phyloP scores from a whole-genome alignment of 92 coral and sea anemone species.

The Epizoanthus scotinus region DNA sequence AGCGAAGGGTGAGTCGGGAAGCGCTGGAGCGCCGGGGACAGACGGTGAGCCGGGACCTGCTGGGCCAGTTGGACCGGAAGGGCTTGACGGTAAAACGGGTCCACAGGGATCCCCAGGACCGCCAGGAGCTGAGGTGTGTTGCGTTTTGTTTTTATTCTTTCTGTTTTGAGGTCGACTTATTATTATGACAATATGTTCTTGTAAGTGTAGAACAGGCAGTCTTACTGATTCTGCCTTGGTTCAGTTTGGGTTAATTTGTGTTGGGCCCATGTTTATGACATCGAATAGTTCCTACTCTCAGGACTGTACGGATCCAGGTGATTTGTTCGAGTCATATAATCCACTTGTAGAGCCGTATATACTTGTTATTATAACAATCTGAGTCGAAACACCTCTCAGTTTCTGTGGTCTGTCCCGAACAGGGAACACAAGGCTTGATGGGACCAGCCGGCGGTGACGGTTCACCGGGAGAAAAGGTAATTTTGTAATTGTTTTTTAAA shows the following conservation, averaged over 20 bases:
- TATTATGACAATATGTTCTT: not conserved
- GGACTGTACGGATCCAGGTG: too few species aligned
- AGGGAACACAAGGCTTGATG: slow-evolving; percentile 16
- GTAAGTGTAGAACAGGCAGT: too few species aligned
- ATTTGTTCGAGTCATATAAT: too few species aligned
- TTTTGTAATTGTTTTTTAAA: not conserved
- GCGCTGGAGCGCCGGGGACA: slow-evolving; percentile 17
- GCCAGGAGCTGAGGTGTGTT: slow-evolving; percentile 23
- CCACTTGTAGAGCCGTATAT: not conserved
- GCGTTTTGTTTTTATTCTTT: too few species aligned
- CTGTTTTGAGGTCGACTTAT: too few species aligned
- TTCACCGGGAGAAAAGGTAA: slow-evolving; percentile 17
- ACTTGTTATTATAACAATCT: not conserved
- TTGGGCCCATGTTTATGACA: too few species aligned
- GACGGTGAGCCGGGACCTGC: slow-evolving; percentile 14
- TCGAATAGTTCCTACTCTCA: too few species aligned
- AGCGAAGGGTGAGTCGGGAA: slow-evolving; percentile 11
- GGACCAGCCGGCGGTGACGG: slow-evolving; percentile 24
- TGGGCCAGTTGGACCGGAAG: slow-evolving; percentile 10
- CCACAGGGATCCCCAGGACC: slow-evolving; percentile 23
- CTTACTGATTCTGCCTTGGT: too few species aligned
- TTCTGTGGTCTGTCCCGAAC: not conserved
- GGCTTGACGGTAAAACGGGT: slow-evolving; percentile 19
- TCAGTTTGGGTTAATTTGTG: too few species aligned
- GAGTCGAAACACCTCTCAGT: not conserved